A percentile compares a stretch with the other conserved stretches of the same genome.
Evolutionary conservation across 2,113 vertebrate species (phyloP).

Genomic region (Pedionomus torquatus): DNA sequence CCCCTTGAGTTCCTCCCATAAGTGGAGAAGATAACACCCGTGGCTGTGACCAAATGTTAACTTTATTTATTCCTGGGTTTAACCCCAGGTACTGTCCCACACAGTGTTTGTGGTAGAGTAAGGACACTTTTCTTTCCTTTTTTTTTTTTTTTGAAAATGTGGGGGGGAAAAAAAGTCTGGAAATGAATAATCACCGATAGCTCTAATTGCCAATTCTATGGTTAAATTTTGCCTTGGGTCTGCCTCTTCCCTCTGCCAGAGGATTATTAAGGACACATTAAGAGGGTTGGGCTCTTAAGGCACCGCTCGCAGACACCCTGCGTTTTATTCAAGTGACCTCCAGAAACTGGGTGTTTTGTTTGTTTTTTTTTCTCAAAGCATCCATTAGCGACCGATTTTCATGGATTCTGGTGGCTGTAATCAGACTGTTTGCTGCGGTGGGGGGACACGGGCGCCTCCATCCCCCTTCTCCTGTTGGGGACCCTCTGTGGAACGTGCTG

Average conservation of each 20-base stretch:
- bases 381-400: background rate
- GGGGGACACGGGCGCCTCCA: background rate
- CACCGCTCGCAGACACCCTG: background rate
- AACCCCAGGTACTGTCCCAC: background rate
- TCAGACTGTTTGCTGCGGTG: background rate
- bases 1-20: background rate
- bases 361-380: background rate
- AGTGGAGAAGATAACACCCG: background rate
- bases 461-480: background rate
- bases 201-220: background rate
- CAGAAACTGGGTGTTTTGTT: background rate
- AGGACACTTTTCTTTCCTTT: background rate
- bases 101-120: background rate
- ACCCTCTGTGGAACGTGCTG: background rate
- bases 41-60: background rate
- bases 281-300: background rate
- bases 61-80: background rate
- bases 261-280: constrained; percentile 24
- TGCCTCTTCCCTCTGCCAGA: constrained; percentile 14
- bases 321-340: background rate
- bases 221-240: constrained; percentile 36
- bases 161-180: background rate
- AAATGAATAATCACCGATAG: background rate
- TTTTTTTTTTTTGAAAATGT: background rate
- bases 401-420: background rate